Percentiles rank a stretch among this genome's conserved stretches.
These are phyloP conservation scores for Vimba vimba DNA, from an alignment of 2,113 vertebrate species.

Conservation along the genomic window DNA sequence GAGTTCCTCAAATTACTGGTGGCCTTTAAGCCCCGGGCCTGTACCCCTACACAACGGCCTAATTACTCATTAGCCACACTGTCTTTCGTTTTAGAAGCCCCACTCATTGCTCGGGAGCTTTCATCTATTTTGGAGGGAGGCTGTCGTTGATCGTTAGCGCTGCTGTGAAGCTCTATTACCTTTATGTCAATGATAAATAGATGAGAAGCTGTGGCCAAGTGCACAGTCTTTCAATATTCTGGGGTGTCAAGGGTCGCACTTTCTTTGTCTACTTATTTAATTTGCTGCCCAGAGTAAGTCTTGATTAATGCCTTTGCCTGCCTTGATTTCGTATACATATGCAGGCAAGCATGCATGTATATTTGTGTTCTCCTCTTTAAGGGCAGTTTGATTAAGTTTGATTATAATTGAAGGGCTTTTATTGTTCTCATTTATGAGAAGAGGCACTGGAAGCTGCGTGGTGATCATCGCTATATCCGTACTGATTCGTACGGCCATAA, in stretches of 20 bases:
- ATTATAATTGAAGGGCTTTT: slow-evolving; percentile 52
- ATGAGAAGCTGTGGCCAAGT: slow-evolving; percentile 55
- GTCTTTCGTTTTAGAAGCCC: slow-evolving; percentile 61
- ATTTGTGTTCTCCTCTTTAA: slow-evolving; percentile 40
- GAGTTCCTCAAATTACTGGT: slow-evolving; percentile 68
- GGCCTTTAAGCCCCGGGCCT: slow-evolving; percentile 68
- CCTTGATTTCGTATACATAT: slow-evolving; percentile 48
- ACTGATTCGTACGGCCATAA: neutral
- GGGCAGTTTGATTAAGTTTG: slow-evolving; percentile 44
- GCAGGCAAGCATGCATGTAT: slow-evolving; percentile 8
- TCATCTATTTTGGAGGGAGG: slow-evolving; percentile 56
- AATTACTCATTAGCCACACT: slow-evolving; percentile 69
- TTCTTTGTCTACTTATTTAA: slow-evolving; percentile 60
- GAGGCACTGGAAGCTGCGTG: slow-evolving; percentile 4
- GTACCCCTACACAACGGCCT: slow-evolving; percentile 64
- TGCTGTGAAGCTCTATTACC: slow-evolving; percentile 57
- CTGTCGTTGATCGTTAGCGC: slow-evolving; percentile 56
- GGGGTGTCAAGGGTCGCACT: slow-evolving; percentile 39
- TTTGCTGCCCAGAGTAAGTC: slow-evolving; percentile 56
- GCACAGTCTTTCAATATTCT: slow-evolving; percentile 53
- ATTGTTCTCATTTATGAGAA: slow-evolving; percentile 47
- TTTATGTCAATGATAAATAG: slow-evolving; percentile 64
- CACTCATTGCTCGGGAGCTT: slow-evolving; percentile 52
- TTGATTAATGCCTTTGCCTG: slow-evolving; percentile 57
- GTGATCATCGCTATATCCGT: neutral